Evolutionary conservation across 1,140 invertebrate species (phyloP).

Genomic region (Diploscapter pachys): DNA sequence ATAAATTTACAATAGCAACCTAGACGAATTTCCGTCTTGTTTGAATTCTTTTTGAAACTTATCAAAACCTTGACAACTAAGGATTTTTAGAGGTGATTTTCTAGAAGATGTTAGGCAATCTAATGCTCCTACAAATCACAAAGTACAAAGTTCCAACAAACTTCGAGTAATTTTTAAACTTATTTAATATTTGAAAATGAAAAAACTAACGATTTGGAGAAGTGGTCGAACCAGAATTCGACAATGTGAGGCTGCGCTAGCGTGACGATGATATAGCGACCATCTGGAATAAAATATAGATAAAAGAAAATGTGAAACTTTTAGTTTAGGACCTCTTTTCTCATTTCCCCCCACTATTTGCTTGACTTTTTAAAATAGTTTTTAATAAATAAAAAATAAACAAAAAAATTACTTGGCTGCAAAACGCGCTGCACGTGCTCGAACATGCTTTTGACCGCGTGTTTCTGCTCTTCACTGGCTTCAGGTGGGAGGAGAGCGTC

Average conservation of each 20-base stretch:
- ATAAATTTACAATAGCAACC: too few species aligned
- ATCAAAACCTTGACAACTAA: too few species aligned
- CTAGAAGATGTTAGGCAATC: neutral
- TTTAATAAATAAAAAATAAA: neutral
- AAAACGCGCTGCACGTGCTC: conserved; percentile 35
- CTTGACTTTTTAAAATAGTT: too few species aligned
- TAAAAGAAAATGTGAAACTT: neutral
- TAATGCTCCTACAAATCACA: too few species aligned
- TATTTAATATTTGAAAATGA: neutral
- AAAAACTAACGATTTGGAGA: conserved; percentile 21
- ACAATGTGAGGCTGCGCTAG: conserved; percentile 51
- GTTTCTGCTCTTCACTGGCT: conserved; percentile 1
- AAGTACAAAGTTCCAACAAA: too few species aligned
- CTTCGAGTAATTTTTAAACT: neutral
- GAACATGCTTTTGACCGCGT: conserved; percentile 42
- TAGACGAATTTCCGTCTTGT: too few species aligned
- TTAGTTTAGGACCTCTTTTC: too few species aligned
- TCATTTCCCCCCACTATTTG: too few species aligned
- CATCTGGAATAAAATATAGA: conserved; percentile 8
- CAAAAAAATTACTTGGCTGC: neutral
- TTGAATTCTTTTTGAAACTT: too few species aligned
- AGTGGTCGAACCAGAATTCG: conserved; percentile 36
- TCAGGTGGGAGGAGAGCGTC: conserved; percentile 49
- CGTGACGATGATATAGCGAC: conserved; percentile 48
- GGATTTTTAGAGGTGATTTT: neutral